Base-by-base conservation (phyloP, 1,140 invertebrate genomes). In the Atta cephalotes region DNA sequence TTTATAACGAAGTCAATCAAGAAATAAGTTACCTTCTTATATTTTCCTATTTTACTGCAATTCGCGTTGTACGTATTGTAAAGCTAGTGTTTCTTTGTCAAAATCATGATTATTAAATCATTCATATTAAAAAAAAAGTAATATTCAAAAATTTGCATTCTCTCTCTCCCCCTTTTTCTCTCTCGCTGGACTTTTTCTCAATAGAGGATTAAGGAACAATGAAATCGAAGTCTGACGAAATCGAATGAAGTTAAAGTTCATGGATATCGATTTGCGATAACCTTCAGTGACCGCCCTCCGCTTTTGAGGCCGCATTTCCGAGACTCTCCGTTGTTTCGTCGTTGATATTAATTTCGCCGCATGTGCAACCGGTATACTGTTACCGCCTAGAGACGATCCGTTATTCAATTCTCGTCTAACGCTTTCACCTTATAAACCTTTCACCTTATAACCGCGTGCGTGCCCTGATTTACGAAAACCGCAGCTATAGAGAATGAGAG, bases 391-490 rank as follows among this genome's bases (percentile, higher is more conserved):
- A 25, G 16, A 63, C 31, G 25, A 45, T 16, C 72, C 86, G 45
- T 70, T 56, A 53, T 56, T 21, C 71, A 31, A 66, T 72, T 16
- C 78, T 77, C 70, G 28, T 87, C 88, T 90, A 90, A 90, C 89
- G 89, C 88, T 90, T 90, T 90, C 89, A 80, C 89, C 31, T 53
- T 12, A 63, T 60, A 58, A 7, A 14, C 25, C 88, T 90, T 90
- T 90, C 89, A 80, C 89, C 31, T 53, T 12, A 63, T 60, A 58
- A 7, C 56, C 71, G 39, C 25, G 56, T 63, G 78, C 79, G 88
- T 39, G 89, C 89, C 74, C 88, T 63, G 80, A 87, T 89, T 90
- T 89, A 84, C 86, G 85, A 85, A 85, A 90, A 87, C 84, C 51
- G 28, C 49, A 28, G 21, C 16, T 28, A 4, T 2, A 18, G 62